These are phyloP conservation scores for Motacilla tschutschensis DNA, from an alignment of 2,113 vertebrate genomes.

Conservation along the genomic window DNA sequence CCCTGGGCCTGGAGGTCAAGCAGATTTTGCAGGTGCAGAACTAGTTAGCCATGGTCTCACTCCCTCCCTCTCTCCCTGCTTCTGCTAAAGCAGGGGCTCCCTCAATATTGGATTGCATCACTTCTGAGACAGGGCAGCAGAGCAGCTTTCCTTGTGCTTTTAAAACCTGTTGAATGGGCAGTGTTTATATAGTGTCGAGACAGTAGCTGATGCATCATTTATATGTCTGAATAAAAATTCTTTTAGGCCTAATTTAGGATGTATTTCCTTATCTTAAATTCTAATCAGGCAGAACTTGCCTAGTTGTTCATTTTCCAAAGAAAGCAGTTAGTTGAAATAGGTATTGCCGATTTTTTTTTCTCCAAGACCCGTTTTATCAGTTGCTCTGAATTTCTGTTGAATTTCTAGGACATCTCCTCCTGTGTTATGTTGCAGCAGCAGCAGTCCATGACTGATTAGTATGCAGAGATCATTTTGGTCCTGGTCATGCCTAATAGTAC, in stretches of 20 bases:
- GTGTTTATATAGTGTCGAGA: neutral
- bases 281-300: neutral
- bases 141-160: neutral
- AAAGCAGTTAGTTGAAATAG: neutral
- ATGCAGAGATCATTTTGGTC: neutral
- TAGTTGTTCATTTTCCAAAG: neutral
- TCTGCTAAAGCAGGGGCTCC: neutral
- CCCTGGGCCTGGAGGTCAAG: neutral
- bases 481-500: neutral
- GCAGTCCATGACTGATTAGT: neutral
- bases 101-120: neutral
- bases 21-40: neutral
- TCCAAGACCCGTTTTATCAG: neutral
- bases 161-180: neutral
- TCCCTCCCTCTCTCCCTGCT: neutral
- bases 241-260: neutral
- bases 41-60: accelerated
- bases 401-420: neutral
- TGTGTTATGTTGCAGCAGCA: neutral
- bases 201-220: neutral
- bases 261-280: neutral
- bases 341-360: neutral
- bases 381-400: neutral
- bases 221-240: neutral
- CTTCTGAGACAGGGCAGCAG: accelerated